A percentile compares a stretch with the other conserved stretches of the same genome.
These are phyloP conservation scores for Orussus abietinus DNA, from an alignment of 1,140 invertebrate species.

Conservation along the genomic window DNA sequence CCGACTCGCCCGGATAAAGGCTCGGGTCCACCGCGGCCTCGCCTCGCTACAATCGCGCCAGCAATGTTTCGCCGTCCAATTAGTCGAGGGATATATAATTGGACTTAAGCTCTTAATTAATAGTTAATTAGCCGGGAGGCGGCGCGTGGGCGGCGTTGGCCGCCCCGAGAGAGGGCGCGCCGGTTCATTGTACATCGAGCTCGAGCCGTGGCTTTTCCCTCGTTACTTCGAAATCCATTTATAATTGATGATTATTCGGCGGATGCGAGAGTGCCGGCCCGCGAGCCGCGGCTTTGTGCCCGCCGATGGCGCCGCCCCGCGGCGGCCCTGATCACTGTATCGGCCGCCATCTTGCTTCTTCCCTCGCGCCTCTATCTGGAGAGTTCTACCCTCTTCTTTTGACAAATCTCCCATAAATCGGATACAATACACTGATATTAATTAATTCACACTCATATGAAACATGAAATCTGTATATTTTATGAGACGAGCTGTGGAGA, in stretches of 20 bases:
- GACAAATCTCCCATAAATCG: too few relatives aligned
- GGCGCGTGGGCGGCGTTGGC: constrained; percentile 26
- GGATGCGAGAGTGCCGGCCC: too few relatives aligned
- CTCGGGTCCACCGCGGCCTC: constrained; percentile 1
- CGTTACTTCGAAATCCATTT: constrained; percentile 37
- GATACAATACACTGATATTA: too few relatives aligned
- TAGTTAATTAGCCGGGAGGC: constrained; percentile 39
- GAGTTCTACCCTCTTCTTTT: constrained; percentile 19
- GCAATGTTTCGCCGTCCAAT: constrained; percentile 37
- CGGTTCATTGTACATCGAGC: constrained; percentile 27
- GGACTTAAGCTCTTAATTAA: constrained; percentile 39
- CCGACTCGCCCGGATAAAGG: too few relatives aligned
- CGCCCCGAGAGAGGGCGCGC: constrained; percentile 23
- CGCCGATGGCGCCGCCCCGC: neutral
- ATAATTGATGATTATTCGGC: constrained; percentile 39
- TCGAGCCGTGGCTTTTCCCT: constrained; percentile 22
- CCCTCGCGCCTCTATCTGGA: neutral
- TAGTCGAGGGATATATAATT: constrained; percentile 41
- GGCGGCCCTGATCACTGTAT: constrained; percentile 7
- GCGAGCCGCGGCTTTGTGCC: constrained; percentile 12
- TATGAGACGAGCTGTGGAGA: too few relatives aligned
- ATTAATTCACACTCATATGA: too few relatives aligned
- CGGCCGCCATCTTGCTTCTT: neutral
- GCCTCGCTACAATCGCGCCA: constrained; percentile 16
- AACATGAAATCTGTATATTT: too few relatives aligned